Conservation (phyloP, 2,888 invertebrate genomes). For the Emmelina monodactyla region DNA sequence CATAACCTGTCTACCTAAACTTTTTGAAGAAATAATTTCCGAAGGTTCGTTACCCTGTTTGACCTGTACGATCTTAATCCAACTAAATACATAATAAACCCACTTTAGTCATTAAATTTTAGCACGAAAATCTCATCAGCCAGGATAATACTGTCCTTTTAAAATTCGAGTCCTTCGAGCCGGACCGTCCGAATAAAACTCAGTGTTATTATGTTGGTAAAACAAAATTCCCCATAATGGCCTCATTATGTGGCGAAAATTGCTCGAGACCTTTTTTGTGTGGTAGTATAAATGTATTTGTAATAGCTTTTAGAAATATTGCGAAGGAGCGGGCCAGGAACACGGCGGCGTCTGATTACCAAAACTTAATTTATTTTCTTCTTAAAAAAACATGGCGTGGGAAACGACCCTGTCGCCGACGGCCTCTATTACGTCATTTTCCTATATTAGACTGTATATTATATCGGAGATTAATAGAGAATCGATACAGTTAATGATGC, state of each 20-base stretch:
- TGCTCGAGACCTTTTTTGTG: slow-evolving; percentile 63
- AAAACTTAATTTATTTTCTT: slow-evolving; percentile 64
- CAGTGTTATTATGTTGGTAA: slow-evolving; percentile 66
- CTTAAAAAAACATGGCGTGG: slow-evolving; percentile 54
- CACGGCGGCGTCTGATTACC: slow-evolving; percentile 55
- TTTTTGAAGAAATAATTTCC: not conserved
- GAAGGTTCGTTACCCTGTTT: slow-evolving; percentile 30
- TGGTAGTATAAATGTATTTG: slow-evolving; percentile 64
- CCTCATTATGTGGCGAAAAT: slow-evolving; percentile 67
- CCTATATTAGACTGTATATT: slow-evolving; percentile 62
- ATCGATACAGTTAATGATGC: slow-evolving; percentile 47
- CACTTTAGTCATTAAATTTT: slow-evolving; percentile 59
- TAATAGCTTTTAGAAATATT: slow-evolving; percentile 66
- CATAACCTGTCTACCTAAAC: no score
- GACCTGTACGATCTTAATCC: slow-evolving; percentile 50
- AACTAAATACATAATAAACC: slow-evolving; percentile 54
- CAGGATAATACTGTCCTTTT: slow-evolving; percentile 61
- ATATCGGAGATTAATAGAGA: slow-evolving; percentile 61
- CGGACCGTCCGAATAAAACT: slow-evolving; percentile 56
- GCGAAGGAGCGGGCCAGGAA: slow-evolving; percentile 57
- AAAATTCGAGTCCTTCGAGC: slow-evolving; percentile 50
- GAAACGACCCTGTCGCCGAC: slow-evolving; percentile 62
- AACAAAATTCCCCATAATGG: slow-evolving; percentile 65
- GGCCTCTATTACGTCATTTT: slow-evolving; percentile 65
- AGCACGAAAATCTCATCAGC: slow-evolving; percentile 63